Conservation (phyloP, 2,113 vertebrate species). For the Aphyosemion australe region DNA sequence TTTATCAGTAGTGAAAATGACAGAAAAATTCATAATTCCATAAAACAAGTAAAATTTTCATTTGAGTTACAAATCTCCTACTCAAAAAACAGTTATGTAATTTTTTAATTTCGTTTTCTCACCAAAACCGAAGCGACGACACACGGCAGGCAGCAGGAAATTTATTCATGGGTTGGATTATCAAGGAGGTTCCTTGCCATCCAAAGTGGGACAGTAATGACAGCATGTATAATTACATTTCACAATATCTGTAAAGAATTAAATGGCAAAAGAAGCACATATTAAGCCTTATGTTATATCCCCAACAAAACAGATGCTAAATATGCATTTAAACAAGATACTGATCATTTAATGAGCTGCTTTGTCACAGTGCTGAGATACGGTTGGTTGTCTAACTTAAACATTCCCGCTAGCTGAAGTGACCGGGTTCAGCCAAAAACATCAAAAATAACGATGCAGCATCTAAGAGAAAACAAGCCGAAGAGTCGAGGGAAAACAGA, state of each 20-base stretch:
- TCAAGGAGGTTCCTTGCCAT: conserved; percentile 54
- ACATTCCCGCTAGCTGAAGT: conserved; percentile 54
- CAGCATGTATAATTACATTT: conserved; percentile 60
- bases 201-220: conserved; percentile 50
- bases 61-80: no score
- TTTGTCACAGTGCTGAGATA: conserved; percentile 92
- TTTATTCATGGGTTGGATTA: conserved; percentile 74
- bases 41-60: no score
- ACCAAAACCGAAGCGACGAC: conserved; percentile 27
- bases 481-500: conserved; percentile 15
- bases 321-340: conserved; percentile 49
- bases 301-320: conserved; percentile 54
- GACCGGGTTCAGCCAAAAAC: conserved; percentile 75
- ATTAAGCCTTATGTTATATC: conserved; percentile 31
- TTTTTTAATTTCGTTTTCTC: background rate
- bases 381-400: conserved; percentile 62
- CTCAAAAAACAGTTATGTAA: background rate
- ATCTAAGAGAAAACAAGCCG: conserved; percentile 48
- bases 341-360: conserved; percentile 59
- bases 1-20: no score
- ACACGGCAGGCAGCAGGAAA: conserved; percentile 74
- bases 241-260: conserved; percentile 55
- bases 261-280: conserved; percentile 44
- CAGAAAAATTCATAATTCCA: no score
- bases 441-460: conserved; percentile 53